phyloP scores from a whole-genome alignment of 2,888 invertebrate species.

The Diaperis boleti region DNA sequence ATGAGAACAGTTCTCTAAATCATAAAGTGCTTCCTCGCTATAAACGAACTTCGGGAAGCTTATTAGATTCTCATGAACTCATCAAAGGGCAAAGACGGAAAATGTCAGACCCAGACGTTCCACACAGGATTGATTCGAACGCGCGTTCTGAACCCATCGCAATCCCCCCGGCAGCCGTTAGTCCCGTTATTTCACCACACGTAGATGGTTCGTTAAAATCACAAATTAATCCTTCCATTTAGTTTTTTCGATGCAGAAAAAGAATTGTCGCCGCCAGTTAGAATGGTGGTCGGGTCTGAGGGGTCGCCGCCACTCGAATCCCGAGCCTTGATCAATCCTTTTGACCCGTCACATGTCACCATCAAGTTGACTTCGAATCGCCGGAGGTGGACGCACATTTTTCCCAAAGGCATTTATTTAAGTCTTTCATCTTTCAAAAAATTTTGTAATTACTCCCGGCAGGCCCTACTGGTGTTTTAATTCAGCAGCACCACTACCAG shows the following conservation, averaged over 20 bases:
- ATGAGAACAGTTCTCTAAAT: slow-evolving; percentile 73
- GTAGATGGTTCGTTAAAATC: slow-evolving; percentile 56
- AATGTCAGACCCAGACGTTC: slow-evolving; percentile 91
- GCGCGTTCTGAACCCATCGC: slow-evolving; percentile 63
- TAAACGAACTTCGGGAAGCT: slow-evolving; percentile 80
- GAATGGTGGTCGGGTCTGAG: slow-evolving; percentile 71
- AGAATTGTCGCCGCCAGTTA: slow-evolving; percentile 69
- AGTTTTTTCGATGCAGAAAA: slow-evolving; percentile 58
- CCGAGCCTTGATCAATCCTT: slow-evolving; percentile 94
- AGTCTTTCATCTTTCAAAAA: no score
- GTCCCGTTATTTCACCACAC: slow-evolving; percentile 61
- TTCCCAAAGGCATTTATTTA: slow-evolving; percentile 96
- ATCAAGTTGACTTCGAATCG: slow-evolving; percentile 96
- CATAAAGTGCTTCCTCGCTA: slow-evolving; percentile 74
- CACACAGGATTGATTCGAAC: slow-evolving; percentile 68
- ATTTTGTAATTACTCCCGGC: no score
- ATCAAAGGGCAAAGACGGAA: slow-evolving; percentile 75
- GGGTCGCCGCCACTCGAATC: slow-evolving; percentile 76
- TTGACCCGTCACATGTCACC: slow-evolving; percentile 97
- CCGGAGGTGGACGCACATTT: slow-evolving; percentile 98
- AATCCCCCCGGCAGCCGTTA: slow-evolving; percentile 62
- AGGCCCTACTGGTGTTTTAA: slow-evolving; percentile 90
- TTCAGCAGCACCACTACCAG: slow-evolving; percentile 94
- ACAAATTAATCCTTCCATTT: neutral
- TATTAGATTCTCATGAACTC: slow-evolving; percentile 69